Percentiles rank a stretch among this genome's conserved stretches.
These are phyloP conservation scores for Drosophila meridiana DNA, from an alignment of 2,888 invertebrate genomes.

Conservation along the genomic window DNA sequence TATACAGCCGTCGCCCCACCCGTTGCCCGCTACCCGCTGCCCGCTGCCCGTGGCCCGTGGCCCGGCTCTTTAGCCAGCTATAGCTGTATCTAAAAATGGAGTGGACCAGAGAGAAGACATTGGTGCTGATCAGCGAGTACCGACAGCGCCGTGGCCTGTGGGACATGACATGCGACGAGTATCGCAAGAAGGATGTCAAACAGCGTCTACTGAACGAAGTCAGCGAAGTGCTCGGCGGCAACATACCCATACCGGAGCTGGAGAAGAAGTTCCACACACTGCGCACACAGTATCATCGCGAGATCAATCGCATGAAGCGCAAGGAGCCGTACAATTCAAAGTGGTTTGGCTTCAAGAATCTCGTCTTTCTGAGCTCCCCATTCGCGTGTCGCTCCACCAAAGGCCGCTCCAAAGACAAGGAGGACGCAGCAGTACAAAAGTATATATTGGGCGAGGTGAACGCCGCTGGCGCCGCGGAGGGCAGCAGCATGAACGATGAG, in stretches of 20 bases:
- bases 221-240: constrained; percentile 80
- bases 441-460: constrained; percentile 78
- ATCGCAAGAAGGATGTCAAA: constrained; percentile 84
- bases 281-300: constrained; percentile 88
- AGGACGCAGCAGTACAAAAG: constrained; percentile 76
- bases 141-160: constrained; percentile 84
- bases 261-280: constrained; percentile 88
- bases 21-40: background rate
- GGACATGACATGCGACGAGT: constrained; percentile 85
- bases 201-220: constrained; percentile 82
- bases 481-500: constrained; percentile 75
- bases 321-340: constrained; percentile 87
- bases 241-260: constrained; percentile 85
- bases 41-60: background rate
- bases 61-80: constrained; percentile 46
- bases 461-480: constrained; percentile 35
- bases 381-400: constrained; percentile 84
- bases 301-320: constrained; percentile 86
- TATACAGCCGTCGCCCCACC: constrained; percentile 18
- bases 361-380: constrained; percentile 87
- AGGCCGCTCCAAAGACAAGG: constrained; percentile 83
- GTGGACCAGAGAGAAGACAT: constrained; percentile 85
- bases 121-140: constrained; percentile 83
- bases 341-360: constrained; percentile 87
- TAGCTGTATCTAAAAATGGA: constrained; percentile 82